Evolutionary conservation across 2,113 vertebrate species (phyloP).

Genomic region (Brienomyrus longianalis): DNA sequence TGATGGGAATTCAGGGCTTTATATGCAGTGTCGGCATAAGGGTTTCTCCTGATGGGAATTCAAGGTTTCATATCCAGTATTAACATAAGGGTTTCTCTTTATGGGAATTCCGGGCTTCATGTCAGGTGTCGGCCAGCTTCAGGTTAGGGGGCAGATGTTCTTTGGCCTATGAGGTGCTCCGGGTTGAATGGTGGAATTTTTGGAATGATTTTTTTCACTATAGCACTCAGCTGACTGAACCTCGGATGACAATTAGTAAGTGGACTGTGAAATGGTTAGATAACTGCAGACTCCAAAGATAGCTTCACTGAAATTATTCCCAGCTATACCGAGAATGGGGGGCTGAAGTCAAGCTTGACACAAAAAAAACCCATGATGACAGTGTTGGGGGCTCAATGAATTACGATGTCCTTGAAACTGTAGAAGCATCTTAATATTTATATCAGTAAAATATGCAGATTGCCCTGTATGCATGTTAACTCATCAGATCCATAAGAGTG

Average conservation of each 20-base stretch:
- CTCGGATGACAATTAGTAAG: conserved; percentile 48
- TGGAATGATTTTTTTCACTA: conserved; percentile 10
- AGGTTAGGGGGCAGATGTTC: conserved; percentile 36
- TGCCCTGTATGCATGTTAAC: background rate
- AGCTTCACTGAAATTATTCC: conserved; percentile 31
- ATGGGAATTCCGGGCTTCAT: conserved; percentile 23
- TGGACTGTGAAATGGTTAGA: conserved; percentile 43
- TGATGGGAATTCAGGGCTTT: conserved; percentile 23
- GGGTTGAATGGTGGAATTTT: conserved; percentile 23
- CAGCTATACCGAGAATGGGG: background rate
- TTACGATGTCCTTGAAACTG: conserved; percentile 33
- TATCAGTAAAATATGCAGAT: background rate
- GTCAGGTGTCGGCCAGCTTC: conserved; percentile 5
- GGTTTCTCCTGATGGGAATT: background rate
- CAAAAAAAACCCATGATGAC: conserved; percentile 27
- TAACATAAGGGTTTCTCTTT: background rate
- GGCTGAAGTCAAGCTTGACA: conserved; percentile 42
- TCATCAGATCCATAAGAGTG: background rate
- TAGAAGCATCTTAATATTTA: background rate
- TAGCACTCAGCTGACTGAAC: conserved; percentile 35
- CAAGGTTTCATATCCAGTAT: conserved; percentile 20
- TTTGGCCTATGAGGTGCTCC: background rate
- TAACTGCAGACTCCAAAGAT: conserved; percentile 34
- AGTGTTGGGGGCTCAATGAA: conserved; percentile 26
- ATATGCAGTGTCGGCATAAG: background rate